Evolutionary conservation across 1,140 invertebrate species (phyloP).

Genomic region (Charaxes varanes): DNA sequence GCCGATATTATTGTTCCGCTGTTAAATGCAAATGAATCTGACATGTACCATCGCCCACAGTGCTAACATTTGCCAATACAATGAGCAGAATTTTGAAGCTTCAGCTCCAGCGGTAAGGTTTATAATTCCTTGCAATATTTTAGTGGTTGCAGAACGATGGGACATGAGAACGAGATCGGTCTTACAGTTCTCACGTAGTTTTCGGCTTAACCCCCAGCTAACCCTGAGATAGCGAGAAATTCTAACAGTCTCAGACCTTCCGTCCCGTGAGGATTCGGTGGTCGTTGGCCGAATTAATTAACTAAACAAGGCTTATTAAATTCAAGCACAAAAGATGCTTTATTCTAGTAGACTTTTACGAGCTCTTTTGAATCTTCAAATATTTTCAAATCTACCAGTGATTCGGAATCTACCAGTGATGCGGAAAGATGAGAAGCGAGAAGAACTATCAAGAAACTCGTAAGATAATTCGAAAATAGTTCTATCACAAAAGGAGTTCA

Average conservation of each 20-base stretch:
- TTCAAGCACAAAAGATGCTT: too few relatives aligned
- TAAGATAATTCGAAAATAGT: too few relatives aligned
- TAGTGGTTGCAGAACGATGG: constrained; percentile 1
- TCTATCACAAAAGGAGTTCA: too few relatives aligned
- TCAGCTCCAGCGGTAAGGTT: not conserved
- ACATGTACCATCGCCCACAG: constrained; percentile 11
- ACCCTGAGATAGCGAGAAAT: constrained; percentile 37
- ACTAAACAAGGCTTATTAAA: too few relatives aligned
- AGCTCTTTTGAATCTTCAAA: too few relatives aligned
- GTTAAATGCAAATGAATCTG: constrained; percentile 49
- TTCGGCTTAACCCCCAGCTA: constrained; percentile 41
- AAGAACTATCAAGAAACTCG: too few relatives aligned
- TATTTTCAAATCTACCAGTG: too few relatives aligned
- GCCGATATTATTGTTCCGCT: constrained; percentile 50
- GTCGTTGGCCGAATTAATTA: constrained; percentile 16
- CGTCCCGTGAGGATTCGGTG: constrained; percentile 21
- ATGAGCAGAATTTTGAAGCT: constrained; percentile 9
- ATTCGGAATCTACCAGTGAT: too few relatives aligned
- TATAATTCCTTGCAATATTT: constrained; percentile 3
- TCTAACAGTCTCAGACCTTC: constrained; percentile 19
- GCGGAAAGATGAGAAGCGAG: too few relatives aligned
- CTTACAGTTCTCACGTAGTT: constrained; percentile 37
- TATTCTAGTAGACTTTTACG: too few relatives aligned
- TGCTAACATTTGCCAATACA: not conserved
- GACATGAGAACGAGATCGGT: constrained; percentile 40